Evolutionary conservation across 2,113 vertebrate species (phyloP), one percentile per base, ranked within the genome.

Genomic region (Erythrocebus patas): DNA sequence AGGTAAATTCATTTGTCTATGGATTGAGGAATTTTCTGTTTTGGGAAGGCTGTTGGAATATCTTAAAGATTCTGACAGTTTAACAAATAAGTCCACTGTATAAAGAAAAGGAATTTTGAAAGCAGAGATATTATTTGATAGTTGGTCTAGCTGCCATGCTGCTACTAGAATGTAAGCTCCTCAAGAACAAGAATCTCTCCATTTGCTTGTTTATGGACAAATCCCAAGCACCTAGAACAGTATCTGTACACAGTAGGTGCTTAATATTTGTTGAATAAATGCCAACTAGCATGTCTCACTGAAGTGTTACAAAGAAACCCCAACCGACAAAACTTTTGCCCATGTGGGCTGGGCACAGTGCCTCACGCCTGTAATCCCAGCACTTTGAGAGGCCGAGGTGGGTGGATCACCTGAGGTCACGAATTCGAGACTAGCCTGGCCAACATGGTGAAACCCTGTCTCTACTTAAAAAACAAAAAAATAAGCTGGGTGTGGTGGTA

Each of bases 11-110:
- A 83, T 97, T 93, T 83, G 66, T 95, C 86, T 20, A 17, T 57
- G 82, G 22, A 45, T 27, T 43, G 30, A 91, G 30, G 59, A 59
- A 83, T 82, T 83, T 93, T 83, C 72, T 88, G 89, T 96, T 91
- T 91, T 6, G 90, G 80, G 75, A 97, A 96, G 75, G 90, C 30
- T 94, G 79, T 83, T 38, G 25, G 1, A 91, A 35, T 93, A 84
- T 68, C 43, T 96, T 91, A 86, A 97, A 97, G 90, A 79, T 87
- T 98, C 96, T 97, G 97, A 93, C 87, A 48, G 70, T 38, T 89
- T 95, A 93, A 93, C 96, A 97, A 89, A 96, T 35, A 87, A 84
- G 97, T 66, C 48, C 35, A 80, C 76, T 45, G 55, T 38, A 79
- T 90, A 30, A 78, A 78, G 43, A 40, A 35, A 76, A 83, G 76